Conservation (phyloP, 2,888 invertebrate species). For the Melanchra persicariae region DNA sequence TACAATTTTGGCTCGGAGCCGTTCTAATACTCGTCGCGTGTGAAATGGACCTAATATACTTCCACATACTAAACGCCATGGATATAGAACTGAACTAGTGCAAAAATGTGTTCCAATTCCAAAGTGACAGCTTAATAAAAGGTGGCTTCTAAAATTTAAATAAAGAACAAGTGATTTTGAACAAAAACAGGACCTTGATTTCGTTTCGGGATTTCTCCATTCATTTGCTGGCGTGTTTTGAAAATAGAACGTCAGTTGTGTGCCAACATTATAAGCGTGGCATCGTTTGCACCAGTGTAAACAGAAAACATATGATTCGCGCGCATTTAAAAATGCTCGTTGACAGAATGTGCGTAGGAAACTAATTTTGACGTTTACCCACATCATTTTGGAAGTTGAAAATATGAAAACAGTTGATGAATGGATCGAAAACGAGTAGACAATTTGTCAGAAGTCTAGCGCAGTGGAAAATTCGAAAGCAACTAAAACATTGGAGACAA, state of each 20-base stretch:
- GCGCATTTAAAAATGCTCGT: conserved; percentile 41
- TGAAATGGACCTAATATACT: conserved; percentile 88
- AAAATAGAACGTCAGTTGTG: conserved; percentile 73
- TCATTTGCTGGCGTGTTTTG: conserved; percentile 68
- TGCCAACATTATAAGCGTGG: conserved; percentile 70
- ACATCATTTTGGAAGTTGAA: background rate
- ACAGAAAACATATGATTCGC: conserved; percentile 74
- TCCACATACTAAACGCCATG: conserved; percentile 72
- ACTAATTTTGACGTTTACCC: conserved; percentile 1
- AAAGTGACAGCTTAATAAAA: conserved; percentile 4
- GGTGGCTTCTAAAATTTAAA: conserved; percentile 6
- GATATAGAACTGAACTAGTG: conserved; percentile 45
- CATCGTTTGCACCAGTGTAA: conserved; percentile 65
- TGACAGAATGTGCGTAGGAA: conserved; percentile 23
- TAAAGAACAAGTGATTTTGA: conserved; percentile 21
- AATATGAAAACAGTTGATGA: background rate
- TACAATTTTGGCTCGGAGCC: conserved; percentile 87
- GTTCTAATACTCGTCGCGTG: conserved; percentile 85
- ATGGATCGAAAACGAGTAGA: background rate
- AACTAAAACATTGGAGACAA: conserved; percentile 6
- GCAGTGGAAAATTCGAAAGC: background rate
- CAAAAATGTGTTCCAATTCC: background rate
- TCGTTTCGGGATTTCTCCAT: conserved; percentile 57
- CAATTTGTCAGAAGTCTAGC: background rate
- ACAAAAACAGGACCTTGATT: conserved; percentile 66